Base-by-base conservation (phyloP, 2,888 invertebrate species). In the Epirrhoe alternata region DNA sequence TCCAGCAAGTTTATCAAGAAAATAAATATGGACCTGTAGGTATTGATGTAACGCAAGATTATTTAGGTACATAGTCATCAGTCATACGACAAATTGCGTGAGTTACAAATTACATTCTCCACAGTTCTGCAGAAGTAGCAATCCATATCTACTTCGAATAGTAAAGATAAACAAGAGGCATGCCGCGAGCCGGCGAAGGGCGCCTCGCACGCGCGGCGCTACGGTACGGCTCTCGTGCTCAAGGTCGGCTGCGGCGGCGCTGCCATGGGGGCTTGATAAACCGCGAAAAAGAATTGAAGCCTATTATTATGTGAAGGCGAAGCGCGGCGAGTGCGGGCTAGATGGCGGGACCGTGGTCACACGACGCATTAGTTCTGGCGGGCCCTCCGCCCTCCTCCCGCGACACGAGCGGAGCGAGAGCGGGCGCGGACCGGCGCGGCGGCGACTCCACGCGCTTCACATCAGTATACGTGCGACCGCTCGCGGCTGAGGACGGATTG, bases 401-500 rank as follows among this genome's bases (percentile, higher is more conserved):
- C 50, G 35, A 66, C 64, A 68, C 62, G 68, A 71, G 72, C 67
- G 68, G 64, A 61, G 42, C 69, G 81, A 33, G 47, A 45, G 76
- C 83, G 79, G 77, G 78, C 75, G 77, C 79, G 79, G 81, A 50
- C 82, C 83, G 86, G 86, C 76, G 81, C 83, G 86, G 86, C 76
- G 81, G 89, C 86, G 89, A 87, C 87, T 88, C 30, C 86, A 86
- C 70, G 67, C 64, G 68, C 71, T 64, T 62, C 68, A 74, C 79
- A 89, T 90, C 90, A 92, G 92, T 92, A 87, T 91, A 87, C 89
- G 89, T 90, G 88, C 87, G 92, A 90, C 87, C 87, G 89, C 77
- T 84, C 86, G 88, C 87, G 86, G 83, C 79, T 78, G 83, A 87
- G 84, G 87, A 89, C 91, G 88, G 81, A 72, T 77, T 75, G 86